Evolutionary conservation across 2,797 vertebrate species (phyloP).

Genomic region (Gobionotothen gibberifrons): DNA sequence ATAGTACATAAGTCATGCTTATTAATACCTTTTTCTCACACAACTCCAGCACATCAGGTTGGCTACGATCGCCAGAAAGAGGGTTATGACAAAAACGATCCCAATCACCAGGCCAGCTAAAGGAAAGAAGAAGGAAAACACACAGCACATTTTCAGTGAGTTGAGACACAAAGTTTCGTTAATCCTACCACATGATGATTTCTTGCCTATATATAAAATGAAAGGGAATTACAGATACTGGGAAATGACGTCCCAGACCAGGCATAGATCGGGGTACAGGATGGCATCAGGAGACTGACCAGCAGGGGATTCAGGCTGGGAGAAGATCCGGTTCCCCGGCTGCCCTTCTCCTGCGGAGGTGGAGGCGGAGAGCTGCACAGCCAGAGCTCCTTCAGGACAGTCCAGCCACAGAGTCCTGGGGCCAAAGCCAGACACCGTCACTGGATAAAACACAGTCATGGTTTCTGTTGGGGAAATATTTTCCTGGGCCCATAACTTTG

Average conservation of each 20-base stretch:
- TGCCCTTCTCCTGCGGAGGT: slow-evolving; percentile 77
- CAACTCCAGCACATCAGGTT: slow-evolving; percentile 82
- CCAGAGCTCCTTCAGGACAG: slow-evolving; percentile 60
- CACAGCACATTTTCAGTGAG: not conserved
- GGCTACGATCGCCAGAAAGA: slow-evolving; percentile 63
- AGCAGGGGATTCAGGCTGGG: slow-evolving; percentile 29
- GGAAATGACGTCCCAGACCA: not conserved
- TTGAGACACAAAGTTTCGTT: not conserved
- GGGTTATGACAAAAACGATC: slow-evolving; percentile 35
- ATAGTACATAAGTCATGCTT: not conserved
- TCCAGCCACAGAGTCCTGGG: slow-evolving; percentile 61
- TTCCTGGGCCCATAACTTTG: no score
- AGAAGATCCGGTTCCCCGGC: slow-evolving; percentile 56
- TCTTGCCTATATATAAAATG: not conserved
- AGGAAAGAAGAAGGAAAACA: slow-evolving; percentile 28
- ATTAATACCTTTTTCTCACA: slow-evolving; percentile 76
- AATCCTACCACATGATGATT: not conserved
- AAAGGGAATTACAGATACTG: not conserved
- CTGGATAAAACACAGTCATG: slow-evolving; percentile 44
- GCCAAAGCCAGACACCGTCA: slow-evolving; percentile 33
- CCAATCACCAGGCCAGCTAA: slow-evolving; percentile 61
- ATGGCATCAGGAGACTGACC: slow-evolving; percentile 37
- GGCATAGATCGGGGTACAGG: no score
- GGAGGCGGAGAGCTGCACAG: slow-evolving; percentile 73
- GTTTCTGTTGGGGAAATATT: not conserved